Evolutionary conservation across 37 sponge, comb jelly and placozoan genomes (phyloP), one percentile per base, ranked within the genome.

Genomic region (Geodia barretti): DNA sequence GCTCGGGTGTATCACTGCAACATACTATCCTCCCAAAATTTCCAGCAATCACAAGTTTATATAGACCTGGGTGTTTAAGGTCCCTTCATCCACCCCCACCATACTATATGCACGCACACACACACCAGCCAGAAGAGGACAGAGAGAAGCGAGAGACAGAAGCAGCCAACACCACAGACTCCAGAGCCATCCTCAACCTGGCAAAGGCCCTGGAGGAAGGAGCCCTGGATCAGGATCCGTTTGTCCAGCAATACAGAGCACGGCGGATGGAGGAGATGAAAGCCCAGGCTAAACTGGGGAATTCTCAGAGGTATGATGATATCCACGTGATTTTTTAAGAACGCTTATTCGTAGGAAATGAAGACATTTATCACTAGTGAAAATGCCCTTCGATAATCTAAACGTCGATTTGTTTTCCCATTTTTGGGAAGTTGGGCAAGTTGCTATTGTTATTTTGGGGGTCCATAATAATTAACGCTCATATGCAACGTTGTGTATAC

Each of bases 191-290:
- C 20, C 64, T 71, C 30, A 88, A 84, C 66, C 67, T 84, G 21
- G 76, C 76, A 33, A 77, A 64, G 60, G 74, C 78, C 0, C 77
- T 87, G 34, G 82, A 87, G 62, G 76, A 81, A 11, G 74, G 82
- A 0, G 58, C 75, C 1, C 39, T 81, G 68, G 77, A 65, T 34
- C 31, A 75, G 47, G 88, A 87, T 41, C 88, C 88, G 14, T 92
- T 92, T 79, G 26, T 92, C 1, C 67, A 75, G 58, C 70, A 87
- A 32, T 92, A 92, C 68, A 61, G 85, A 41, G 88, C 88, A 39
- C 75, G 81, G 70, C 75, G 85, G 31, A 30, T 92, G 30, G 71
- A 76, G 33, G 85, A 92, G 42, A 28, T 92, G 65, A 92, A 92
- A 37, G 74, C 84, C 5, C 89, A 87, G 60, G 75, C 85, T 0